Evolutionary conservation across 2,797 vertebrate genomes (phyloP).

Genomic region (Rhabdomys pumilio): DNA sequence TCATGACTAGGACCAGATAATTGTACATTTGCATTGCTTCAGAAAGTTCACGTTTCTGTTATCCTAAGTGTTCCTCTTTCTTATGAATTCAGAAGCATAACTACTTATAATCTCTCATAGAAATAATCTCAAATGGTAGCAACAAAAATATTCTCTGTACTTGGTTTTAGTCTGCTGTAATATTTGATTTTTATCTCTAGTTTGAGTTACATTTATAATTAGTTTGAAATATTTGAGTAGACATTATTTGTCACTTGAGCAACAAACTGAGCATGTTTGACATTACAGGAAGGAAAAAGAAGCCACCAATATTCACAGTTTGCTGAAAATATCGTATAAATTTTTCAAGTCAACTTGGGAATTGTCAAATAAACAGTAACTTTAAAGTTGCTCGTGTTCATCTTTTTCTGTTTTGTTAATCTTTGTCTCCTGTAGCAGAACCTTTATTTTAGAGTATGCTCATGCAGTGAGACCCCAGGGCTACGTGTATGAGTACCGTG

Average conservation of each 20-base stretch:
- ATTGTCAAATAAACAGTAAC: conserved; percentile 76
- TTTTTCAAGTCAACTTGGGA: conserved; percentile 73
- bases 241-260: conserved; percentile 26
- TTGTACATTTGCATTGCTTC: conserved; percentile 49
- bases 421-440: conserved; percentile 12
- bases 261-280: conserved; percentile 60
- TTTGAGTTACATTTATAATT: conserved; percentile 53
- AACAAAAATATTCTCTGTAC: conserved; percentile 31
- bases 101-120: conserved; percentile 58
- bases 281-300: conserved; percentile 55
- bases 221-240: conserved; percentile 64
- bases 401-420: conserved; percentile 66
- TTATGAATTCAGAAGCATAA: conserved; percentile 53
- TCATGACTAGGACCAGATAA: background rate
- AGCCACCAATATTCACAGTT: background rate
- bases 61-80: conserved; percentile 29
- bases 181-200: conserved; percentile 60
- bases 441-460: conserved; percentile 25
- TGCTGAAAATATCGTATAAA: conserved; percentile 45
- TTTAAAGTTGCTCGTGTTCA: conserved; percentile 63
- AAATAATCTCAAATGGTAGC: conserved; percentile 37
- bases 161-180: conserved; percentile 63
- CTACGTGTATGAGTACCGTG: background rate
- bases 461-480: background rate
- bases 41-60: conserved; percentile 25